A percentile compares a stretch with the other conserved stretches of the same genome.
phyloP scores from a whole-genome alignment of 2,113 vertebrate genomes.

The Orientallactaga bullata region DNA sequence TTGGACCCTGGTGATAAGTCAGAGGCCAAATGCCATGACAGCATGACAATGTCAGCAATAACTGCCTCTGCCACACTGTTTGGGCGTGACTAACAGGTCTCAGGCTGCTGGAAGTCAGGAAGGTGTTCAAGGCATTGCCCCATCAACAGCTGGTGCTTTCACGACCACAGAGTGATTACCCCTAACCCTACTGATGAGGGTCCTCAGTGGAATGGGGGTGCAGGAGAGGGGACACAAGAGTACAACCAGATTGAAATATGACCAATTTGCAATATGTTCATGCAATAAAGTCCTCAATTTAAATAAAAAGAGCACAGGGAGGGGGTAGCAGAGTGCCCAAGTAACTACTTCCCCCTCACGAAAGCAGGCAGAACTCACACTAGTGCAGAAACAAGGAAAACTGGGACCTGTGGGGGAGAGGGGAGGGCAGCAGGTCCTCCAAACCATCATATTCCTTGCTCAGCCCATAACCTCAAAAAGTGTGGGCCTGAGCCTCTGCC shows the following conservation, averaged over 20 bases:
- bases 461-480: not conserved
- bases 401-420: not conserved
- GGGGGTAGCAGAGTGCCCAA: constrained; percentile 42
- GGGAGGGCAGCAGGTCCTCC: not conserved
- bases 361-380: not conserved
- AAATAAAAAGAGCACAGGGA: not conserved
- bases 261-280: too few species aligned
- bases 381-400: too few species aligned
- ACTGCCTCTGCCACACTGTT: constrained; percentile 58
- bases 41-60: constrained; percentile 65
- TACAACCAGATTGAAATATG: too few species aligned
- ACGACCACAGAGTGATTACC: too few species aligned
- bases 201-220: too few species aligned
- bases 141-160: too few species aligned
- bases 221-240: too few species aligned
- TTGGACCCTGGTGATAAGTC: constrained; percentile 14
- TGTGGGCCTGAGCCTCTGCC: not conserved
- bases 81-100: constrained; percentile 47
- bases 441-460: not conserved
- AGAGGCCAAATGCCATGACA: not conserved
- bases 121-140: too few species aligned
- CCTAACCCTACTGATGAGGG: too few species aligned
- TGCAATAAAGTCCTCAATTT: too few species aligned
- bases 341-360: constrained; percentile 38
- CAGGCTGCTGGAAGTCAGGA: not conserved